Percentiles rank a stretch among this genome's conserved stretches.
phyloP scores from a whole-genome alignment of 2,888 invertebrate genomes.

The Sussaba pulchella region DNA sequence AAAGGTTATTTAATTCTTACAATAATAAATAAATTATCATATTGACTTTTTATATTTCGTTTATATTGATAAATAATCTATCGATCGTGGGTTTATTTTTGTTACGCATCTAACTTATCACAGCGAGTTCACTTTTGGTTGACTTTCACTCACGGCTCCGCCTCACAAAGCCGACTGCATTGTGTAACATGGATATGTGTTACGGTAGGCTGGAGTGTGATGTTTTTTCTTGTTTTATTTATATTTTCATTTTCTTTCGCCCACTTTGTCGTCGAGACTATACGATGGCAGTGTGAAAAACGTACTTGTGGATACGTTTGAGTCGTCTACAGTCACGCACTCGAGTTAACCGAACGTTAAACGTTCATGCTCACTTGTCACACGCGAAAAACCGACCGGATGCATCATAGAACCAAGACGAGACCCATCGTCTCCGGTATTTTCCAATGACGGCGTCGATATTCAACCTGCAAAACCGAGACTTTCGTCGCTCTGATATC shows the following conservation, averaged over 20 bases:
- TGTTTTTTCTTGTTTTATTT: not conserved
- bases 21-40: constrained; percentile 32
- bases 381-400: not conserved
- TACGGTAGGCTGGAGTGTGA: constrained; percentile 20
- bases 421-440: not conserved
- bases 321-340: constrained; percentile 13
- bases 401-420: constrained; percentile 1
- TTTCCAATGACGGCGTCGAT: constrained; percentile 18
- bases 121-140: constrained; percentile 79
- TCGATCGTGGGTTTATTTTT: constrained; percentile 39
- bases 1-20: not conserved
- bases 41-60: not conserved
- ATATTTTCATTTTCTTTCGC: not conserved
- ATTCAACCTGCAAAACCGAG: constrained; percentile 21
- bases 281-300: not conserved
- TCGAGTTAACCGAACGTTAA: constrained; percentile 12
- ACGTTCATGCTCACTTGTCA: not conserved
- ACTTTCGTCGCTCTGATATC: constrained; percentile 43
- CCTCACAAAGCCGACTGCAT: constrained; percentile 16
- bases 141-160: constrained; percentile 71
- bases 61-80: constrained; percentile 37
- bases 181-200: constrained; percentile 46
- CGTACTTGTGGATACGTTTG: not conserved
- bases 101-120: constrained; percentile 74
- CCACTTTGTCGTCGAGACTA: constrained; percentile 13